Percentiles rank a stretch among this genome's conserved stretches.
These are phyloP conservation scores for Centropyge bicolor DNA, from an alignment of 2,797 vertebrate genomes.

Conservation along the genomic window DNA sequence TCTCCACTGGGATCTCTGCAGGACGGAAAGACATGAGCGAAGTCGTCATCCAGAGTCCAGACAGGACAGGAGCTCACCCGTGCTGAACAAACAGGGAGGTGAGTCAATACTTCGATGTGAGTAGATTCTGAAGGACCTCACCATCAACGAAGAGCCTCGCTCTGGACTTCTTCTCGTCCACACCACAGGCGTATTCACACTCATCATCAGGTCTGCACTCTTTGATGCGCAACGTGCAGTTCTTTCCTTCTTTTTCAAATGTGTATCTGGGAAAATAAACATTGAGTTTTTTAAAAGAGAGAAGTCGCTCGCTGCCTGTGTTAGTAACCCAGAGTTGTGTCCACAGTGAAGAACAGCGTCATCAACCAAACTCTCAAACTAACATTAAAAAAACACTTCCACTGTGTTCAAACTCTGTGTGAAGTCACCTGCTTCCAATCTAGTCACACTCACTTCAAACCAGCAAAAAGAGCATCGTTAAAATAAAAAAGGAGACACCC, in stretches of 20 bases:
- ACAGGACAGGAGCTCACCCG: neutral
- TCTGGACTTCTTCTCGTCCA: conserved; percentile 95
- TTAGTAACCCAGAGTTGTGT: no score
- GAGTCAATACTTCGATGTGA: neutral
- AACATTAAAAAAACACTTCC: no score
- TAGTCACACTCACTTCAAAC: no score
- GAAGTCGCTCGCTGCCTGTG: no score
- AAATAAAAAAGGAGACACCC: no score
- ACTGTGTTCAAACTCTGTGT: no score
- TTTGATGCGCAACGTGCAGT: conserved; percentile 92
- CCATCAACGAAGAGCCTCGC: conserved; percentile 98
- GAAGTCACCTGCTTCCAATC: no score
- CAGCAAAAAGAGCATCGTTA: no score
- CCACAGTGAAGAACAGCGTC: no score
- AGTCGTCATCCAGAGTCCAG: neutral
- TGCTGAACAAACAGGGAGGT: neutral
- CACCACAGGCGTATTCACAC: conserved; percentile 97
- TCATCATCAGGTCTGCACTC: conserved; percentile 97
- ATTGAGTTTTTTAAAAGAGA: neutral
- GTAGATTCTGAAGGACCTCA: conserved; percentile 52
- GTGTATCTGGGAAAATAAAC: conserved; percentile 83
- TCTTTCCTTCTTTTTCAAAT: conserved; percentile 94
- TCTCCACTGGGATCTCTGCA: conserved; percentile 95
- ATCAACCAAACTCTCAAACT: no score
- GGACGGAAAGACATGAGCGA: conserved; percentile 38